Evolutionary conservation across 2,113 vertebrate genomes (phyloP).

Genomic region (Galemys pyrenaicus): DNA sequence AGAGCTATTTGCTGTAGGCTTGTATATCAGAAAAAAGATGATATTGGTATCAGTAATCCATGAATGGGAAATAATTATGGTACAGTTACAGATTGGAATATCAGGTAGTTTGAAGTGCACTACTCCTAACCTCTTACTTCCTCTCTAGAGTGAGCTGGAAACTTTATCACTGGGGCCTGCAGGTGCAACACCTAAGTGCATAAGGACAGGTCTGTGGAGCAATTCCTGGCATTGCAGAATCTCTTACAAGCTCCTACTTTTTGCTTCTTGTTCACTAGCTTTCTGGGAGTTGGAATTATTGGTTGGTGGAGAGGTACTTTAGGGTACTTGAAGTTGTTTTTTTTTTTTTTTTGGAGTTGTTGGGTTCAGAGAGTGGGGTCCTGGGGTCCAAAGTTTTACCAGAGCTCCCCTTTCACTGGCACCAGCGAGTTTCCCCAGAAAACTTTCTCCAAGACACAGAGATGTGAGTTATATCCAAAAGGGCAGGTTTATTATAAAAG

Average conservation of each 20-base stretch:
- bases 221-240: background rate
- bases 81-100: background rate
- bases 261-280: background rate
- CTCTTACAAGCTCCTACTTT: background rate
- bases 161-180: background rate
- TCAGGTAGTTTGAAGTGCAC: background rate
- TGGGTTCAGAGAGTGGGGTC: too few relatives aligned
- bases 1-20: background rate
- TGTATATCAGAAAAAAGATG: background rate
- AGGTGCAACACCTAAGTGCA: fast-evolving
- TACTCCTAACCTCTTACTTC: background rate
- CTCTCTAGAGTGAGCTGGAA: background rate
- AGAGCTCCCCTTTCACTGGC: too few relatives aligned
- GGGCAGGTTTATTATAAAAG: too few relatives aligned
- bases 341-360: too few relatives aligned
- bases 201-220: background rate
- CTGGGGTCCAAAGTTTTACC: too few relatives aligned
- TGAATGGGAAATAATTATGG: background rate
- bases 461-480: too few relatives aligned
- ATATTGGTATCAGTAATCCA: background rate
- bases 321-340: background rate
- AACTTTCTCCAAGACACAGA: too few relatives aligned
- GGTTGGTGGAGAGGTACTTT: background rate
- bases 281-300: background rate
- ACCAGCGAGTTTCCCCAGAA: too few relatives aligned